Evolutionary conservation across 2,113 vertebrate genomes (phyloP).

Genomic region (Otolemur garnettii): DNA sequence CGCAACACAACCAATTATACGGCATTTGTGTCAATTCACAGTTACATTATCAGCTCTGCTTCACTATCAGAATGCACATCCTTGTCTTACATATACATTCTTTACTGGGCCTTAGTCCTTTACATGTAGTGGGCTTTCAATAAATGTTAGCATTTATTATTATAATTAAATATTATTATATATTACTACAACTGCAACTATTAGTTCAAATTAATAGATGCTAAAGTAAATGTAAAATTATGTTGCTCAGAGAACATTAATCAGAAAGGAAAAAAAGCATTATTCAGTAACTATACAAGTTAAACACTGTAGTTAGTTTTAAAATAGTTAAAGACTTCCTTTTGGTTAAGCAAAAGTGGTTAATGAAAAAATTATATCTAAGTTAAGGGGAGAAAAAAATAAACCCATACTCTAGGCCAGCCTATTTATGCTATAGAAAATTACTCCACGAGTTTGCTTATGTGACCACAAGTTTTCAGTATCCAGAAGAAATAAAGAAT

Average conservation of each 20-base stretch:
- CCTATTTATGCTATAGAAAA: not conserved
- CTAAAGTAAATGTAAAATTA: not conserved
- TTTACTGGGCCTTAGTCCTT: not conserved
- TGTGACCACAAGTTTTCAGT: not conserved
- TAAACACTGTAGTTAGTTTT: not conserved
- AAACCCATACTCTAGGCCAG: not conserved
- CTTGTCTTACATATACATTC: not conserved
- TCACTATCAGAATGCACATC: not conserved
- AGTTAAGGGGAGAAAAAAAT: conserved; percentile 7
- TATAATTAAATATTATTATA: not conserved
- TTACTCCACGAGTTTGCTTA: not conserved
- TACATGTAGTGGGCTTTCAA: not conserved
- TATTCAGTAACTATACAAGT: not conserved
- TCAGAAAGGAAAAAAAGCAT: conserved; percentile 20
- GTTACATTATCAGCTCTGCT: not conserved
- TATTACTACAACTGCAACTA: not conserved
- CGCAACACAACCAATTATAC: not conserved
- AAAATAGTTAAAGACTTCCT: conserved; percentile 19
- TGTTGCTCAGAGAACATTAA: not conserved
- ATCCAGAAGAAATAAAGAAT: not conserved
- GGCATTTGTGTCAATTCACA: conserved; percentile 22
- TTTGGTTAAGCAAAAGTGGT: not conserved
- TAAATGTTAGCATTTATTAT: not conserved
- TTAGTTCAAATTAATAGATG: not conserved
- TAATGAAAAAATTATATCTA: conserved; percentile 43